These are phyloP conservation scores for Masticophis lateralis DNA, from an alignment of 2,797 vertebrate genomes.

Conservation along the genomic window DNA sequence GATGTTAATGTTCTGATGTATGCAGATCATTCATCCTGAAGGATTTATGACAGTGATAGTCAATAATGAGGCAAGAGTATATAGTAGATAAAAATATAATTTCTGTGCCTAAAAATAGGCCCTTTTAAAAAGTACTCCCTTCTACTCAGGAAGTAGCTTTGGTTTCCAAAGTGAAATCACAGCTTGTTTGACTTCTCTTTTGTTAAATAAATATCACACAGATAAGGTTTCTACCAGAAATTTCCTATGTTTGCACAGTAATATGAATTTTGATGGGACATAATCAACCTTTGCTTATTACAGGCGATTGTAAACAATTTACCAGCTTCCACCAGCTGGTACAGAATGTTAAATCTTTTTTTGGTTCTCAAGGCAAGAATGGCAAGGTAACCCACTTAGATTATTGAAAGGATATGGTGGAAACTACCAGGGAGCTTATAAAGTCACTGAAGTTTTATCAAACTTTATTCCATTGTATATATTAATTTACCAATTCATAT, in stretches of 20 bases:
- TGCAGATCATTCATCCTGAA: not conserved
- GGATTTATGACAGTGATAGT: not conserved
- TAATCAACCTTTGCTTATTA: constrained; percentile 49
- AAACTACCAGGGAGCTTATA: constrained; percentile 18
- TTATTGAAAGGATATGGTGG: constrained; percentile 41
- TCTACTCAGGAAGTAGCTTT: constrained; percentile 36
- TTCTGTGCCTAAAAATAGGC: not conserved
- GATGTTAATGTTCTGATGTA: not conserved
- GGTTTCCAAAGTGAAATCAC: constrained; percentile 42
- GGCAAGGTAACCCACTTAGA: not conserved
- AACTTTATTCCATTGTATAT: not conserved
- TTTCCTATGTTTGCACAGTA: constrained; percentile 60
- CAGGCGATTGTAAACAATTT: constrained; percentile 37
- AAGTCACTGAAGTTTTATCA: constrained; percentile 36
- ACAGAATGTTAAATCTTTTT: constrained; percentile 34
- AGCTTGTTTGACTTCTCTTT: constrained; percentile 47
- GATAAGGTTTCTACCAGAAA: constrained; percentile 47
- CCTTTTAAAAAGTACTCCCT: not conserved
- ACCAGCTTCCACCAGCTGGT: constrained; percentile 39
- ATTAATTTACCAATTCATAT: constrained; percentile 18
- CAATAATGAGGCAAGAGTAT: accelerated
- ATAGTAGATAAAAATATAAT: not conserved
- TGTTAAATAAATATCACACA: constrained; percentile 55
- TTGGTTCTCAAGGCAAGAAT: constrained; percentile 32
- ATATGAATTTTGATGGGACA: constrained; percentile 43